Evolutionary conservation across 2,113 vertebrate genomes (phyloP).

Genomic region (Taurulus bubalis): DNA sequence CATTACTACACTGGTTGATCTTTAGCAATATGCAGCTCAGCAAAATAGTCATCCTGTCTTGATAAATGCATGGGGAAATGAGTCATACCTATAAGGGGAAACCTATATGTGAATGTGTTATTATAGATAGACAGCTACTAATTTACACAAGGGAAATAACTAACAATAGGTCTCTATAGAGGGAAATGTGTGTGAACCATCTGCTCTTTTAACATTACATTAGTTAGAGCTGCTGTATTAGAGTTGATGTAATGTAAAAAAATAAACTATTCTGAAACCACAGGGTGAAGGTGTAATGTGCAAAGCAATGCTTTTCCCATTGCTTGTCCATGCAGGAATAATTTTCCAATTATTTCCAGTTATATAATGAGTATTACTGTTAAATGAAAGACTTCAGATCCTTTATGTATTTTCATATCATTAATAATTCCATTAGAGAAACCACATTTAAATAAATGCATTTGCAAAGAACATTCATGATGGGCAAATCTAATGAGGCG

Average conservation of each 20-base stretch:
- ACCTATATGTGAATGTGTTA: conserved; percentile 15
- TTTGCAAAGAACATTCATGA: conserved; percentile 34
- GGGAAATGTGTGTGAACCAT: background rate
- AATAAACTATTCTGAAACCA: conserved; percentile 31
- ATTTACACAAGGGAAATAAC: conserved; percentile 8
- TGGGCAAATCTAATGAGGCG: conserved; percentile 49
- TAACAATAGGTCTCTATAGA: conserved; percentile 9
- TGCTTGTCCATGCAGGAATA: conserved; percentile 34
- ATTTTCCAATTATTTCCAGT: conserved; percentile 58
- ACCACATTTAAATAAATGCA: conserved; percentile 20
- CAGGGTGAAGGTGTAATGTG: conserved; percentile 23
- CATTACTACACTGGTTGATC: conserved; percentile 35
- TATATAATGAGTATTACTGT: conserved; percentile 42
- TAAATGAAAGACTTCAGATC: conserved; percentile 42
- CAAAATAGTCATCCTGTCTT: conserved; percentile 20
- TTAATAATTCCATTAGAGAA: conserved; percentile 40
- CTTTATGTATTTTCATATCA: conserved; percentile 44
- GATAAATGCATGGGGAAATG: conserved; percentile 16
- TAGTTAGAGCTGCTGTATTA: background rate
- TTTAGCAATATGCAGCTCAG: conserved; percentile 10
- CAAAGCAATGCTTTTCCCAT: conserved; percentile 5
- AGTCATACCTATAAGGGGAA: background rate
- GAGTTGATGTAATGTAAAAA: conserved; percentile 29
- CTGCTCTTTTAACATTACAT: conserved; percentile 10
- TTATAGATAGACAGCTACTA: background rate